Percentiles rank a stretch among this genome's conserved stretches.
Evolutionary conservation across 2,113 vertebrate species (phyloP).

Genomic region (Antechinus stuartii): DNA sequence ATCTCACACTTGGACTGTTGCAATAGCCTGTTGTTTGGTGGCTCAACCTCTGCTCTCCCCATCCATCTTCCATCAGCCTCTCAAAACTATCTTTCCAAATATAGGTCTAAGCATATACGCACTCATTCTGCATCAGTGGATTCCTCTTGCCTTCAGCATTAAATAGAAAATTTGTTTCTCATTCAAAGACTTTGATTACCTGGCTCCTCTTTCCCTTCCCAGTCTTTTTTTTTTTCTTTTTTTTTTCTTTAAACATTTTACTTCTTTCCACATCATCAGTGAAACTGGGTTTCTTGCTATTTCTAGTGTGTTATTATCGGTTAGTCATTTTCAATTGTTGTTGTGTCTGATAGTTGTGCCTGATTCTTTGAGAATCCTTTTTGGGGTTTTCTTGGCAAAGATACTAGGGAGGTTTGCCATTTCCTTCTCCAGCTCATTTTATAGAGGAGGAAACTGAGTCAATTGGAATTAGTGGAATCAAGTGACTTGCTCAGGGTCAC

Average conservation of each 20-base stretch:
- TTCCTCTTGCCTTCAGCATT: background rate
- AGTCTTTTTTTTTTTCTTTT: background rate
- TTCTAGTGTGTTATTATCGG: background rate
- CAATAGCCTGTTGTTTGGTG: background rate
- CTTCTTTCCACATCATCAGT: background rate
- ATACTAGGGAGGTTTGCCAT: background rate
- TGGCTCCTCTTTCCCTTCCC: background rate
- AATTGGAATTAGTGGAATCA: background rate
- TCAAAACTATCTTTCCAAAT: too few species aligned
- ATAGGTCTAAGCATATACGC: background rate
- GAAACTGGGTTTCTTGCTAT: background rate
- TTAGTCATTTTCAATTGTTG: background rate
- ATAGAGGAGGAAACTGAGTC: background rate
- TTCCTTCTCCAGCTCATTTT: background rate
- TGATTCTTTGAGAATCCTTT: background rate
- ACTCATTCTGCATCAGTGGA: background rate
- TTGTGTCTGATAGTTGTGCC: too few species aligned
- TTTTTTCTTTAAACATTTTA: background rate
- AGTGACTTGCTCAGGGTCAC: background rate
- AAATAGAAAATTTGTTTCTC: background rate
- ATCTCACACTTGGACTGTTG: background rate
- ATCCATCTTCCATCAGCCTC: background rate
- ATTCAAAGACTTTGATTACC: background rate
- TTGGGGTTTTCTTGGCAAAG: background rate
- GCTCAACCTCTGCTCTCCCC: background rate